Conservation (phyloP, 2,888 invertebrate species). For the Aproaerema taeniolella region DNA sequence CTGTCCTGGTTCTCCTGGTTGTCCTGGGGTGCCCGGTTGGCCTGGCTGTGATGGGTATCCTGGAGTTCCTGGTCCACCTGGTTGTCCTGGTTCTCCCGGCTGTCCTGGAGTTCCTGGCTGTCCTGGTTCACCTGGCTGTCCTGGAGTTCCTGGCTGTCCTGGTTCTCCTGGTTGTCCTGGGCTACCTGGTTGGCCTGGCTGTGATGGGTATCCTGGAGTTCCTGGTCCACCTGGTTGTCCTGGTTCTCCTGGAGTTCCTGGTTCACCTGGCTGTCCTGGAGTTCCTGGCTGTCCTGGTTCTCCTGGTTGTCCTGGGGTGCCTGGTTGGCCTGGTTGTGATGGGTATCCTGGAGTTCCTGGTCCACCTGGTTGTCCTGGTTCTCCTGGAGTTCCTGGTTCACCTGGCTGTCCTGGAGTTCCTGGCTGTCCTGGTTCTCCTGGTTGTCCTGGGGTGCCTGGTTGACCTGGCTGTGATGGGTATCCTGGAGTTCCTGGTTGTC, state of each 20-base stretch:
- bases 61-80: not conserved
- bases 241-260: not conserved
- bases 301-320: not conserved
- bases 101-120: not conserved
- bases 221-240: not conserved
- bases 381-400: not conserved
- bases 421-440: not conserved
- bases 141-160: not conserved
- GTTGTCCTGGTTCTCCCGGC: not conserved
- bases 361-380: not conserved
- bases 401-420: not conserved
- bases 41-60: not conserved
- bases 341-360: not conserved
- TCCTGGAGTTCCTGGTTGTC: not conserved
- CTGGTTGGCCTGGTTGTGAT: not conserved
- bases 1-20: not conserved
- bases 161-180: not conserved
- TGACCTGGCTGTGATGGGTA: not conserved
- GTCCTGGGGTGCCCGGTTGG: not conserved
- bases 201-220: not conserved
- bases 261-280: not conserved
- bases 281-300: not conserved
- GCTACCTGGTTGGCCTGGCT: not conserved
- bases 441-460: not conserved
- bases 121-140: not conserved